Evolutionary conservation across 2,113 vertebrate species (phyloP), one percentile per base, ranked within the genome.

Genomic region (Callionymus lyra): DNA sequence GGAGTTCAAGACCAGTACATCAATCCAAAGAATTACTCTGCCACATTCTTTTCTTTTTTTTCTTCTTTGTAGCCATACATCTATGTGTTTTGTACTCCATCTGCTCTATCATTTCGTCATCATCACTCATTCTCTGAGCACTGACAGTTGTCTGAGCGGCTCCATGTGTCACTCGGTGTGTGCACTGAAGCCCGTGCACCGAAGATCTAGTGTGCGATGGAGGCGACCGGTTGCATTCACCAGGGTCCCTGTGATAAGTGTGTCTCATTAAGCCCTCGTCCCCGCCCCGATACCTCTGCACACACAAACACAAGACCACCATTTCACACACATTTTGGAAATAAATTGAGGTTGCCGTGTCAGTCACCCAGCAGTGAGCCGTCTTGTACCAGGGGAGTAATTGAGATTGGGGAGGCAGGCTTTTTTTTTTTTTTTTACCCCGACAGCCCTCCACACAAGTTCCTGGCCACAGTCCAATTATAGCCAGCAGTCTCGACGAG

Each of bases 391-490:
- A 37, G 35, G 53, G 68, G 69, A 72, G 57, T 79, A 78, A 82
- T 81, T 76, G 74, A 74, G 65, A 67, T 56, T 53, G 70, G 50
- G 47, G 59, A 53, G 60, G 12, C 31, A 61, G 48, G 41, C 52
- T 64, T 27, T 38, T n/a, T n/a, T n/a, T n/a, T n/a, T n/a, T n/a
- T n/a, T n/a, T n/a, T n/a, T n/a, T n/a, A n/a, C n/a, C n/a, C n/a
- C 65, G 45, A 67, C 59, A 66, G 68, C 56, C 53, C 41, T 53
- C 59, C 70, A 53, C 64, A 68, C 58, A 65, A 63, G 49, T 70
- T 74, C 59, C 63, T 73, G 75, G 66, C 54, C 56, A 53, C 48
- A 38, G 35, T 70, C 82, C 81, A 83, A 82, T 83, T 84, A 84
- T 61, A 67, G 37, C 56, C 68, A 55, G 54, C 53, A 57, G 65